These are phyloP conservation scores for Leptopilina myrica DNA, from an alignment of 2,888 invertebrate species.

Conservation along the genomic window DNA sequence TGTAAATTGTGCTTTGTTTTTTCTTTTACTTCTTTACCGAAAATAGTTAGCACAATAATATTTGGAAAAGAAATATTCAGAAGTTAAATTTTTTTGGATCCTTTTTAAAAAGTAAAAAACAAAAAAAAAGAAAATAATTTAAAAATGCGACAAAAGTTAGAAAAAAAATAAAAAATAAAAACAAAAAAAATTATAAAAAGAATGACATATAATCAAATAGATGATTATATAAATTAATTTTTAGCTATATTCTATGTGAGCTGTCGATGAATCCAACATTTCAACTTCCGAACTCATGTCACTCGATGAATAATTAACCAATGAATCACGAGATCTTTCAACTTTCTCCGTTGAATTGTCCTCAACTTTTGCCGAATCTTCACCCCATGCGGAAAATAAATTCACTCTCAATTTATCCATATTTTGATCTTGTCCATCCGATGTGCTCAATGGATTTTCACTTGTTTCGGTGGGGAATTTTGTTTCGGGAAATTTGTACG, in stretches of 20 bases:
- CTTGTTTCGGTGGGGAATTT: slow-evolving; percentile 55
- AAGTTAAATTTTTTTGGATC: background rate
- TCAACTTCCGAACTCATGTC: slow-evolving; percentile 75
- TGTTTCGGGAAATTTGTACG: slow-evolving; percentile 51
- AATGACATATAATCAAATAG: slow-evolving; percentile 3
- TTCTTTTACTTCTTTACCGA: too few species aligned
- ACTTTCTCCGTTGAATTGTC: slow-evolving; percentile 64
- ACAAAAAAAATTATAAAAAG: background rate
- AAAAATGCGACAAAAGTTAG: background rate
- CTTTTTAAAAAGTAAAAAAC: slow-evolving; percentile 3
- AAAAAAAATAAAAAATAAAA: slow-evolving; percentile 2
- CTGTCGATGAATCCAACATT: slow-evolving; percentile 76
- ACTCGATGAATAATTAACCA: slow-evolving; percentile 71
- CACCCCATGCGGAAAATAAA: slow-evolving; percentile 72
- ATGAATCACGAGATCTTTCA: slow-evolving; percentile 63
- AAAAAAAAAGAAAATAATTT: background rate
- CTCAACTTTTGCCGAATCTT: slow-evolving; percentile 70
- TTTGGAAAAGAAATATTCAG: too few species aligned
- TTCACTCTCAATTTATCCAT: slow-evolving; percentile 73
- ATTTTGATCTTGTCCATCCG: slow-evolving; percentile 63
- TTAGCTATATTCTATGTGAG: slow-evolving; percentile 71
- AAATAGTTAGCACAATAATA: too few species aligned
- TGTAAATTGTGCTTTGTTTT: too few species aligned
- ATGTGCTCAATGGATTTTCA: slow-evolving; percentile 59
- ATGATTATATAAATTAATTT: slow-evolving; percentile 43